Base-by-base conservation (phyloP, 2,888 invertebrate species). In the Brachyopa scutellaris region DNA sequence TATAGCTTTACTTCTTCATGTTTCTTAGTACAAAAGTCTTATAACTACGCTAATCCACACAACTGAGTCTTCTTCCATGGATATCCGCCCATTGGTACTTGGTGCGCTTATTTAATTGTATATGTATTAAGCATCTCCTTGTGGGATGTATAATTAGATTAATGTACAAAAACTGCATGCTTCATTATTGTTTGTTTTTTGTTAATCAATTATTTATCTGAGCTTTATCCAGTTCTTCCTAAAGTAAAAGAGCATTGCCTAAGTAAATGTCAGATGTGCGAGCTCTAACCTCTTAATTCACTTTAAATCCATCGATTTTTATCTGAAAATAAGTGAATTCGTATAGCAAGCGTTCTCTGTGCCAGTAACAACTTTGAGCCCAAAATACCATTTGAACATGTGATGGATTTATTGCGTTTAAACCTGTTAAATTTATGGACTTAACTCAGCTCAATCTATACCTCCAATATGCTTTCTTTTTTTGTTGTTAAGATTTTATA, bases 401-500 rank as follows among this genome's bases (percentile, higher is more conserved):
- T n/a, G n/a, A n/a, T 8, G 36, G 13, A 53, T 21, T 21, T 7
- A 3, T 13, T 36, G 53, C 21, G 11, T 13, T 53, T 33, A 33
- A 7, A n/a, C 3, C 15, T 11, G 7, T 21, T 1, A 36, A 36
- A 36, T 53, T 7, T 15, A 17, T 21, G 11, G 8, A 53, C 17
- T 53, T 23, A 15, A 38, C 8, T 11, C 11, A 53, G 36, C 53
- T 53, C 36, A 53, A 51, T 51, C 4, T 49, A 49, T 13, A 51
- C n/a, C n/a, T n/a, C n/a, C n/a, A n/a, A n/a, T n/a, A 13, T 31
- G 1, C 11, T 15, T 26, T 15, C 6, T 36, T 9, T 26, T 8
- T 49, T 74, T 51, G 47, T 64, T 26, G 33, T 80, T 85, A 49
- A 66, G 42, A 53, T 78, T 40, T 79, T 13, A 64, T 19, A 55